Evolutionary conservation across 2,113 vertebrate species (phyloP).

Genomic region (Porphyrio hochstetteri): DNA sequence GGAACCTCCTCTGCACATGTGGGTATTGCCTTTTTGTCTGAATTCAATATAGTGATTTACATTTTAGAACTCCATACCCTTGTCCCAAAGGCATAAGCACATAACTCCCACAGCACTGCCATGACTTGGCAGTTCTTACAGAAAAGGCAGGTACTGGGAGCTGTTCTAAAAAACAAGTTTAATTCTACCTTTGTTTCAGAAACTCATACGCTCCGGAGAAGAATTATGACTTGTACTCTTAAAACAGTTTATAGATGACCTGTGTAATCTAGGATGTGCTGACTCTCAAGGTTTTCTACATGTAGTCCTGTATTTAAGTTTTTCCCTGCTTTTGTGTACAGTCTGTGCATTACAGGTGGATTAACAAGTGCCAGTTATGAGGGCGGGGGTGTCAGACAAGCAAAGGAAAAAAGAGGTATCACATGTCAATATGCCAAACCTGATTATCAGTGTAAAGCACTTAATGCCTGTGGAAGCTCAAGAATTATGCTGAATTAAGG

Average conservation of each 20-base stretch:
- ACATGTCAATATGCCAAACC: neutral
- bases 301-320: neutral
- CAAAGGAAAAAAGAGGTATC: neutral
- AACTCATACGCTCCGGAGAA: neutral
- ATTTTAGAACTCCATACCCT: neutral
- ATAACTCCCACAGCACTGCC: neutral
- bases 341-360: neutral
- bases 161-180: neutral
- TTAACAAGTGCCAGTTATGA: neutral
- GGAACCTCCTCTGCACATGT: neutral
- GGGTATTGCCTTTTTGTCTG: neutral
- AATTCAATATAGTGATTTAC: neutral
- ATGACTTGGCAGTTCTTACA: neutral
- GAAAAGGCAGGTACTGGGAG: neutral
- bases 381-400: neutral
- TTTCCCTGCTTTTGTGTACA: neutral
- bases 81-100: neutral
- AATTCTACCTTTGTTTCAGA: neutral
- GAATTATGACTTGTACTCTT: neutral
- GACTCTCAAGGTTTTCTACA: neutral
- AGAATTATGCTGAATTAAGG: slow-evolving; percentile 35
- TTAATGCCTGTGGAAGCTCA: neutral
- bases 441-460: neutral
- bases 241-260: neutral
- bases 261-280: neutral